phyloP scores from a whole-genome alignment of 2,797 vertebrate species.

The Poeciliopsis paucimaculata region DNA sequence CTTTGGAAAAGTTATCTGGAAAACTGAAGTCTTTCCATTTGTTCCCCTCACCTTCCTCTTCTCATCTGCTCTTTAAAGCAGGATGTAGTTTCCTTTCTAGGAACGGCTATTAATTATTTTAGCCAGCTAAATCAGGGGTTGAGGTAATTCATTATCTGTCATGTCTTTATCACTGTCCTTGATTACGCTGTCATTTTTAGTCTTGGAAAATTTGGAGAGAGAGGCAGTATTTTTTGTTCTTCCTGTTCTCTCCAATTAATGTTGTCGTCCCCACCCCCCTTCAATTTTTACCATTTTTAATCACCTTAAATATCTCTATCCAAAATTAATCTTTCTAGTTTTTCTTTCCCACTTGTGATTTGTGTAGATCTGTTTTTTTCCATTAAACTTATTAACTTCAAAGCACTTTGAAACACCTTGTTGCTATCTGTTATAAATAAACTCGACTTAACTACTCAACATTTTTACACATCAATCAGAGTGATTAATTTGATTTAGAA shows the following conservation, averaged over 20 bases:
- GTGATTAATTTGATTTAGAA: not conserved
- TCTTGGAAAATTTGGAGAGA: constrained; percentile 46
- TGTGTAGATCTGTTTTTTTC: not conserved
- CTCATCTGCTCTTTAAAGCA: constrained; percentile 60
- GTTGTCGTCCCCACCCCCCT: not conserved
- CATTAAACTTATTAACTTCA: not conserved
- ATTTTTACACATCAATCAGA: not conserved
- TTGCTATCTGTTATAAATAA: too few relatives aligned
- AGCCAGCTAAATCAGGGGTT: constrained; percentile 60
- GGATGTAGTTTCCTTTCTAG: constrained; percentile 60
- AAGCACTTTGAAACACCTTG: too few relatives aligned
- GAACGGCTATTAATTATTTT: constrained; percentile 67
- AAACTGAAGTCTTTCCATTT: constrained; percentile 38
- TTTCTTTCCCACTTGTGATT: constrained; percentile 28
- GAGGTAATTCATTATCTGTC: constrained; percentile 59
- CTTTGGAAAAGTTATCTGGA: constrained; percentile 34
- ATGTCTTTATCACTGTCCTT: constrained; percentile 60
- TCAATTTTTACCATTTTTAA: constrained; percentile 22
- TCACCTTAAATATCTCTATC: constrained; percentile 20
- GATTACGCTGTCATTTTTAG: constrained; percentile 68
- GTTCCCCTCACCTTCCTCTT: constrained; percentile 17
- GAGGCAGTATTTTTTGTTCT: constrained; percentile 13
- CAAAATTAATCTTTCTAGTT: constrained; percentile 23
- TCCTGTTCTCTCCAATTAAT: constrained; percentile 47
- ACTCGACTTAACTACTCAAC: not conserved